Evolutionary conservation across 2,797 vertebrate species (phyloP).

Genomic region (Micromesistius poutassou): DNA sequence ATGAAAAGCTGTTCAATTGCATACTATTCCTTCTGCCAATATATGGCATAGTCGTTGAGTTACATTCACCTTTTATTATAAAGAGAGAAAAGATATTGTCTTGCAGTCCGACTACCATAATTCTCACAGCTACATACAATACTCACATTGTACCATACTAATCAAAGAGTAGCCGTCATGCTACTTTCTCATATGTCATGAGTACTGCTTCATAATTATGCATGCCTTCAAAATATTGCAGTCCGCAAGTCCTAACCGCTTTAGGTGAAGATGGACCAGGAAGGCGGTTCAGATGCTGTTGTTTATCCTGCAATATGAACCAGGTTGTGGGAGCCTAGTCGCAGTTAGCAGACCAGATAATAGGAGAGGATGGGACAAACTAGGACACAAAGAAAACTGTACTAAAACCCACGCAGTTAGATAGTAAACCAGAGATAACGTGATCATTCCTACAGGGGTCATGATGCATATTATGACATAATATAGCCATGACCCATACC

Average conservation of each 20-base stretch:
- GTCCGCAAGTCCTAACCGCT: background rate
- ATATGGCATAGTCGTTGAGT: background rate
- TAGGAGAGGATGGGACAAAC: background rate
- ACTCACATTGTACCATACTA: background rate
- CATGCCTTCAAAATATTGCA: background rate
- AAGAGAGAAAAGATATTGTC: background rate
- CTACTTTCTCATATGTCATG: background rate
- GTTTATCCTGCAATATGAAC: background rate
- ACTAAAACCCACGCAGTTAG: background rate
- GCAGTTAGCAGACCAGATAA: background rate
- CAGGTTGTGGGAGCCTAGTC: background rate
- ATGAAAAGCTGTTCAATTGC: background rate
- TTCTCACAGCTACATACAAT: background rate
- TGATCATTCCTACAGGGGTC: background rate
- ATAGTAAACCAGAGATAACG: background rate
- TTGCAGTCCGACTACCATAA: background rate
- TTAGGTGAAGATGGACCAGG: background rate
- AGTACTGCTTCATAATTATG: background rate
- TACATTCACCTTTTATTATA: background rate
- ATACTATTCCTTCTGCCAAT: background rate
- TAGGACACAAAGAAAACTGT: background rate
- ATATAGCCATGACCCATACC: constrained; percentile 1
- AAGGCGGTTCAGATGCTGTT: background rate
- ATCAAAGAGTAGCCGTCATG: background rate
- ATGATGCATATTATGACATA: background rate